Evolutionary conservation across 2,888 invertebrate genomes (phyloP), one percentile per base, ranked within the genome.

Genomic region (Cerceris ruficornis): DNA sequence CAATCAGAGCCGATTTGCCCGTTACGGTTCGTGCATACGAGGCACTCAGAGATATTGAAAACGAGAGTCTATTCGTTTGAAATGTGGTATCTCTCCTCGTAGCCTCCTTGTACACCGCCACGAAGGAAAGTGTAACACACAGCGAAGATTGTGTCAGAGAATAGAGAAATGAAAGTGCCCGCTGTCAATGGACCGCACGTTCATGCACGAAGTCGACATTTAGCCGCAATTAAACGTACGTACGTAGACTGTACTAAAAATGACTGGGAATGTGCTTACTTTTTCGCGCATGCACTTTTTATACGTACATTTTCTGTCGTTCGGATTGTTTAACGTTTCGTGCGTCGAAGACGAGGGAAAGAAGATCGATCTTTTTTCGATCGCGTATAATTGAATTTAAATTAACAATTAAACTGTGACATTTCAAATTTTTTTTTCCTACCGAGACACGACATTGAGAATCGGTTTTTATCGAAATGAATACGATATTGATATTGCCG

Each of bases 131-230:
- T 90, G 88, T 90, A 90, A 89, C n/a, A n/a, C n/a, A n/a, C 87
- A 70, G 78, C 82, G 75, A 77, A 83, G 90, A 90, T 89, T 88
- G 90, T 88, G 89, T 87, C 91, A 88, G 90, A 87, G 89, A 88
- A 88, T 85, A 89, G 87, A 88, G 88, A 90, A 91, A 91, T 89
- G 91, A 91, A 91, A 91, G 91, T 83, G 81, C 82, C 81, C 81
- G 75, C 84, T 79, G 86, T 81, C 80, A 81, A 82, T 83, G 82
- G 75, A 76, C 73, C 72, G 39, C 13, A 54, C 58, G 77, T 74
- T 70, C 60, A 54, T 66, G 77, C 77, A 73, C 79, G 71, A 79
- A 73, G 28, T 74, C 78, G 77, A 80, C 70, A 74, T 78, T 78
- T 75, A 77, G 7, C 72, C 41, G 64, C 65, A 78, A 78, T 78